These are phyloP conservation scores for Tetragnatha versicolor DNA, from an alignment of 1,140 invertebrate genomes.

Conservation along the genomic window DNA sequence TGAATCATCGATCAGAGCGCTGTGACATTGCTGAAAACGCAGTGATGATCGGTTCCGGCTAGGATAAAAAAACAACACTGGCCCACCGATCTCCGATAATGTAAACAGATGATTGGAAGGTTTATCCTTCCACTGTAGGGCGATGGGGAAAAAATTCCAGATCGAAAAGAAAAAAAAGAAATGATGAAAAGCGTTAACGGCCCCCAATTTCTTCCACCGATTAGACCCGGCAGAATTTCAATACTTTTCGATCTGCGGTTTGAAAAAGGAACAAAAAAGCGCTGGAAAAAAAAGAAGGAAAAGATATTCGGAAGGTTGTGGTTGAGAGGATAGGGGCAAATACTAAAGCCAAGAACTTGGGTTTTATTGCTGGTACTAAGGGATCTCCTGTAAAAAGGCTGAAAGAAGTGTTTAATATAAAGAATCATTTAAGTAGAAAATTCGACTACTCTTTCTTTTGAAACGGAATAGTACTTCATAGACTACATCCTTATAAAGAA, in stretches of 20 bases:
- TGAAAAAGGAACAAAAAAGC: background rate
- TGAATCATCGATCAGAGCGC: slow-evolving; percentile 29
- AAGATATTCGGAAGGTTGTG: background rate
- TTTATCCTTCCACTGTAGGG: slow-evolving; percentile 15
- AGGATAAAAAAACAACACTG: slow-evolving; percentile 23
- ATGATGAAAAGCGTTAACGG: slow-evolving; percentile 38
- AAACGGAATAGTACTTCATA: too few relatives aligned
- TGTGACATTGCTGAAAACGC: slow-evolving; percentile 24
- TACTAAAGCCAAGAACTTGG: slow-evolving; percentile 4
- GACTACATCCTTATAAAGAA: too few relatives aligned
- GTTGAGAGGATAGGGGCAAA: background rate
- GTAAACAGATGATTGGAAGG: slow-evolving; percentile 42
- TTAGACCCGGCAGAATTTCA: slow-evolving; percentile 41
- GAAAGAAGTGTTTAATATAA: too few relatives aligned
- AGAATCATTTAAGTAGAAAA: too few relatives aligned
- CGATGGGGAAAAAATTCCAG: background rate
- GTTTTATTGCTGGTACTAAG: too few relatives aligned
- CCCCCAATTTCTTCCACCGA: slow-evolving; percentile 36
- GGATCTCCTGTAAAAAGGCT: too few relatives aligned
- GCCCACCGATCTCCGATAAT: slow-evolving; percentile 39
- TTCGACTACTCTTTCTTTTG: too few relatives aligned
- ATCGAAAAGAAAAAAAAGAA: slow-evolving; percentile 2
- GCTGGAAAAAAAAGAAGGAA: background rate
- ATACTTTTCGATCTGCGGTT: slow-evolving; percentile 44
- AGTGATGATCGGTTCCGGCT: slow-evolving; percentile 10